Conservation (phyloP, 2,113 vertebrate species). For the Rhabdornis inornatus region DNA sequence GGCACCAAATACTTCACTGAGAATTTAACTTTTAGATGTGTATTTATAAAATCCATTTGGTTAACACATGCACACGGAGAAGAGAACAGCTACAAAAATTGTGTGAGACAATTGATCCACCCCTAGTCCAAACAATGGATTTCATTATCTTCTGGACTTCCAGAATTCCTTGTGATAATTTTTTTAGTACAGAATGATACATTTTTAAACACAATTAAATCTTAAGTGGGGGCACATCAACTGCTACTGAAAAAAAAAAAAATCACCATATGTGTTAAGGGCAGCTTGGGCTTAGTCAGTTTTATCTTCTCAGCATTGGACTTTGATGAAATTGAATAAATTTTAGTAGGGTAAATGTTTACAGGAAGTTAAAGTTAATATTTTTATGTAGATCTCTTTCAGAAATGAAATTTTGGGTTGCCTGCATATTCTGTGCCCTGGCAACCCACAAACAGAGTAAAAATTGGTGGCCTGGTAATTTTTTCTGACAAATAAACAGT, state of each 20-base stretch:
- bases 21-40: background rate
- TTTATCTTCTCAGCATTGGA: background rate
- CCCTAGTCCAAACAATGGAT: background rate
- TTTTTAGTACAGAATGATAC: background rate
- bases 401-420: background rate
- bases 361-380: background rate
- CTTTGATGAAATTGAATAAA: background rate
- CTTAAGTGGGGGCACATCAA: background rate
- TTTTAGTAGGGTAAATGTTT: background rate
- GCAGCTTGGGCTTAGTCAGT: background rate
- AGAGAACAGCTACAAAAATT: background rate
- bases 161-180: background rate
- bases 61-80: background rate
- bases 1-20: background rate
- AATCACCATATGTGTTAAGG: background rate
- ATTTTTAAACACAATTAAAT: background rate
- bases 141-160: background rate
- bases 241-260: background rate
- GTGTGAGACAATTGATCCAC: background rate
- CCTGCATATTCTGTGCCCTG: background rate
- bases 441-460: background rate
- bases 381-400: background rate
- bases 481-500: background rate
- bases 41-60: background rate
- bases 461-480: background rate